Evolutionary conservation across 2,113 vertebrate genomes (phyloP), one percentile per base, ranked within the genome.

Genomic region (Nothocercus julius): DNA sequence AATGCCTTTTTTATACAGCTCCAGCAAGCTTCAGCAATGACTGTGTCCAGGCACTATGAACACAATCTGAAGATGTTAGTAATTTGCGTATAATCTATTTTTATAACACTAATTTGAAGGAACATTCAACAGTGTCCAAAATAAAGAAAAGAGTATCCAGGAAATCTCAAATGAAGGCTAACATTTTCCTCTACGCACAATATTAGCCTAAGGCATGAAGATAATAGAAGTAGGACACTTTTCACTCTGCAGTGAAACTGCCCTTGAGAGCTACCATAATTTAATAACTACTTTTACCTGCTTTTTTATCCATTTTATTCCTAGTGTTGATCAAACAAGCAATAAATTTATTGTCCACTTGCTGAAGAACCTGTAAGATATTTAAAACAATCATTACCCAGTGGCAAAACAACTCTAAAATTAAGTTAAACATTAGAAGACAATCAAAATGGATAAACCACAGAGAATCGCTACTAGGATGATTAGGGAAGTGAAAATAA

Each of bases 261-360:
- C 44, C 56, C 44, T 82, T 89, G 75, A 95, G 64, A 90, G 62
- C 47, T 18, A 70, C 75, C 30, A 75, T 42, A 32, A 58, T 24
- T 69, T 95, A 32, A 75, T 42, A 49, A 49, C 21, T 49, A 77
- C 49, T 80, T 97, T 98, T 94, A 98, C 98, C 98, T 98, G 90
- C 44, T 32, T 90, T 51, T 56, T 95, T 69, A 49, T 87, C 85
- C 74, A 97, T 89, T 61, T 97, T 96, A 30, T 88, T 92, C 89
- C 96, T 98, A 32, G 99, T 99, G 86, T 98, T 98, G 95, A 99
- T 99, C 89, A 99, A 98, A 96, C 99, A 99, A n/a, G 98, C 99
- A 5, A 99, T 99, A 95, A 99, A 99, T 97, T 99, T 99, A 97
- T 98, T 99, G 97, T 99, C 99, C 95, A 99, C 99, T 98, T 99